Evolutionary conservation across 1,140 invertebrate species (phyloP).

Genomic region (Drosophila carrolli): DNA sequence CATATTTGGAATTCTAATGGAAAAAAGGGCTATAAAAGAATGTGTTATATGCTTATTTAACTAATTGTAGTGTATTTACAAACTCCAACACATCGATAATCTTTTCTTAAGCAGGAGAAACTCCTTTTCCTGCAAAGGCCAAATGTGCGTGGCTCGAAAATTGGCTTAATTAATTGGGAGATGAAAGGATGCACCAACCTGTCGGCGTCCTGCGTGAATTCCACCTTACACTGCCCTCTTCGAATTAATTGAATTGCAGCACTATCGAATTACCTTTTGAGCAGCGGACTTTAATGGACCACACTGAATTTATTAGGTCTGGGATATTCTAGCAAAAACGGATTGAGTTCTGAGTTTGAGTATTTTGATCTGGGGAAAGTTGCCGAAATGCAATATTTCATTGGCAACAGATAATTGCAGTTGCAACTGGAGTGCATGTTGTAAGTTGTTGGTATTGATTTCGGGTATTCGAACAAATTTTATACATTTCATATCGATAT

Average conservation of each 20-base stretch:
- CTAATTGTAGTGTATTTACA: too few relatives aligned
- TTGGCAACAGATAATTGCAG: neutral
- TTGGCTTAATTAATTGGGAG: neutral
- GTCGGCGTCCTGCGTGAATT: neutral
- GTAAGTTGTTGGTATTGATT: too few relatives aligned
- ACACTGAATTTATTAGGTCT: conserved; percentile 7
- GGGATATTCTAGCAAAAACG: neutral
- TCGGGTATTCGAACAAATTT: too few relatives aligned
- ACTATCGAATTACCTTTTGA: conserved; percentile 23
- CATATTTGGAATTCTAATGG: too few relatives aligned
- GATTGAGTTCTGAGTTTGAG: neutral
- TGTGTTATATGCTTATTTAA: too few relatives aligned
- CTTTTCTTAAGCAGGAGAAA: neutral
- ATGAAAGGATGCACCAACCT: neutral
- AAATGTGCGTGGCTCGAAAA: neutral
- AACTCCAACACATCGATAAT: too few relatives aligned
- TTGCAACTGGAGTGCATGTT: neutral
- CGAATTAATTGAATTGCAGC: conserved; percentile 12
- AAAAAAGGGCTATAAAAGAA: too few relatives aligned
- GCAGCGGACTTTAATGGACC: conserved; percentile 5
- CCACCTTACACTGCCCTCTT: neutral
- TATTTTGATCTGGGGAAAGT: conserved; percentile 4
- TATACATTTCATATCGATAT: too few relatives aligned
- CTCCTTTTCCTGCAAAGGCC: neutral
- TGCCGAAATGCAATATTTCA: conserved; percentile 15